Percentiles rank a stretch among this genome's conserved stretches.
phyloP scores from a whole-genome alignment of 1,140 invertebrate genomes.

The Conus ventricosus region DNA sequence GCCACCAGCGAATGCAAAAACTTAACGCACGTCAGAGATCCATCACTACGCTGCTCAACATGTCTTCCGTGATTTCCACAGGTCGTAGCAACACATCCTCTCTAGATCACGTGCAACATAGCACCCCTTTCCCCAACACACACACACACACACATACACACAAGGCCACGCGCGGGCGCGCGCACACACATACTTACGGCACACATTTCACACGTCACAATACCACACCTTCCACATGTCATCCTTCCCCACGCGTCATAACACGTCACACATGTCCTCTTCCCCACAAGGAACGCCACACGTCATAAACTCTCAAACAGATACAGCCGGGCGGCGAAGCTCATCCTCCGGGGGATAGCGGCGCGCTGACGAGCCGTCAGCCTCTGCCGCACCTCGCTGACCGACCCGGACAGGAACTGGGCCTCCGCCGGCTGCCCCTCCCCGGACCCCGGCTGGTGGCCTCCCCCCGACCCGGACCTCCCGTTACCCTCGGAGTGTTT shows the following conservation, averaged over 20 bases:
- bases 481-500: background rate
- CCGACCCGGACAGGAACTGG: constrained; percentile 32
- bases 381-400: constrained; percentile 29
- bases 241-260: background rate
- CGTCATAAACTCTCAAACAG: constrained; percentile 38
- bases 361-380: constrained; percentile 24
- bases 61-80: background rate
- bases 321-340: constrained; percentile 30
- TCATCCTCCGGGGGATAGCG: constrained; percentile 18
- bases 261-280: background rate
- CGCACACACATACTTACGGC: background rate
- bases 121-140: background rate
- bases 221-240: background rate
- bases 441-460: background rate
- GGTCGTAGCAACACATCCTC: background rate
- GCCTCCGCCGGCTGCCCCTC: background rate
- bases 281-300: background rate
- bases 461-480: too few species aligned
- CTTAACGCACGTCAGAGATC: background rate
- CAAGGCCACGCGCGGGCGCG: background rate
- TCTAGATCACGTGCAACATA: background rate
- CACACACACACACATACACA: background rate
- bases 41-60: background rate
- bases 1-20: too few species aligned
- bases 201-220: background rate